Evolutionary conservation across 2,797 vertebrate species (phyloP), one percentile per base, ranked within the genome.

Genomic region (Podarcis siculus): DNA sequence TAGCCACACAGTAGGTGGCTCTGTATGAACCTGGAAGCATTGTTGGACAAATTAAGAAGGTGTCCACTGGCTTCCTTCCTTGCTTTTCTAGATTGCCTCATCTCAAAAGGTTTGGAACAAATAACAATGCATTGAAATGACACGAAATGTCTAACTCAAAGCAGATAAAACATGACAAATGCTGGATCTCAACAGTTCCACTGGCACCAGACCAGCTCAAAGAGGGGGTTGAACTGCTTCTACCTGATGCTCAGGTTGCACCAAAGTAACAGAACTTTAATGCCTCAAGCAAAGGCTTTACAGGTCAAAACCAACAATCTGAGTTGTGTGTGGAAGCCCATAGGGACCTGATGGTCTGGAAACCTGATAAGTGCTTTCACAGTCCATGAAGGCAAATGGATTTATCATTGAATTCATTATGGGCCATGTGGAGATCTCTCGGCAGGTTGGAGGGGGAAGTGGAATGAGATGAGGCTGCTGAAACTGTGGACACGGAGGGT

Each of bases 1-100:
- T 83, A 45, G 69, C 32, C 42, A 32, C 67, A 89, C 49, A 86
- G 45, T 42, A 23, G 42, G 72, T 42, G 45, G 42, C 37, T 80
- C 55, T 80, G 76, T 84, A 79, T 83, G 66, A 83, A 79, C 21
- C 25, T 73, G 67, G 75, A 79, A 78, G 39, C 32, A 45, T 45
- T 19, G 67, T 30, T 30, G 23, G 58, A 30, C 58, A 75, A 85
- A 72, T 75, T 67, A 66, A 80, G n/a, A 85, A 55, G 58, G 25
- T 55, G 30, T 35, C 55, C 35, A 64, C 21, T 81, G 35, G 45
- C n/a, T 35, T 82, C 69, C 27, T 82, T 42, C 39, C 9, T 61
- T n/a, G 32, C 27, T 35, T 17, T 58, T 86, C 45, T 79, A 35
- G 45, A 21, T 27, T 64, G 30, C 32, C 17, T 15, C 7, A 66